Conservation (phyloP, 1,140 invertebrate species). For the Cotesia glomerata region DNA sequence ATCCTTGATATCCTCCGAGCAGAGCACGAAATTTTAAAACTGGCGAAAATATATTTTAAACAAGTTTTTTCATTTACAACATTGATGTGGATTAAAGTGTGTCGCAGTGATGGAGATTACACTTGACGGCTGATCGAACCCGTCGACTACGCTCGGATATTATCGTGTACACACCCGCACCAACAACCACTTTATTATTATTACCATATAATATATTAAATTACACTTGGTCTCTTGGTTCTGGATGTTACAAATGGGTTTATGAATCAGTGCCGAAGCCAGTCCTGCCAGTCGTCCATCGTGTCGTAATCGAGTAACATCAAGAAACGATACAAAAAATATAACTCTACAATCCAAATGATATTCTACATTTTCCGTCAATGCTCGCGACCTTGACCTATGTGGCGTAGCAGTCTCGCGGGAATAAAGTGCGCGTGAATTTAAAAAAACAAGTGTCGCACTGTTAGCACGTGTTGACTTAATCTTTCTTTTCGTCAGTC, state of each 20-base stretch:
- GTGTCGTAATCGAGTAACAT: constrained; percentile 3
- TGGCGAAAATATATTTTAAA: neutral
- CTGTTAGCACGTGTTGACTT: neutral
- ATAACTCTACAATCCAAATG: neutral
- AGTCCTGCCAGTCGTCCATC: constrained; percentile 32
- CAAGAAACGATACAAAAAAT: neutral
- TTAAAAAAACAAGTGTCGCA: neutral
- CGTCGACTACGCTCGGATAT: constrained; percentile 22
- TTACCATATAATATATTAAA: constrained; percentile 5
- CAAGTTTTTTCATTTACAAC: neutral
- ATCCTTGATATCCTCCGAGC: neutral
- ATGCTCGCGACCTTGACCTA: neutral
- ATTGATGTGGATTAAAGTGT: neutral
- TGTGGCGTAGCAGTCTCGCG: neutral
- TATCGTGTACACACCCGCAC: constrained; percentile 22
- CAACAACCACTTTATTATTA: constrained; percentile 12
- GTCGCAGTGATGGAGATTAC: constrained; percentile 8
- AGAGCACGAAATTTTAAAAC: neutral
- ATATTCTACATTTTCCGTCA: neutral
- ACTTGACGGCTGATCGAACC: constrained; percentile 27
- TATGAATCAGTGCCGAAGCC: constrained; percentile 34
- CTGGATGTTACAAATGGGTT: constrained; percentile 34
- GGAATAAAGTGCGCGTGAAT: neutral
- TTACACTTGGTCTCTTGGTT: constrained; percentile 18
- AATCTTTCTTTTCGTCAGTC: neutral